Conservation (phyloP, 64 coral and sea anemone genomes). For the Cladopsammia gracilis region DNA sequence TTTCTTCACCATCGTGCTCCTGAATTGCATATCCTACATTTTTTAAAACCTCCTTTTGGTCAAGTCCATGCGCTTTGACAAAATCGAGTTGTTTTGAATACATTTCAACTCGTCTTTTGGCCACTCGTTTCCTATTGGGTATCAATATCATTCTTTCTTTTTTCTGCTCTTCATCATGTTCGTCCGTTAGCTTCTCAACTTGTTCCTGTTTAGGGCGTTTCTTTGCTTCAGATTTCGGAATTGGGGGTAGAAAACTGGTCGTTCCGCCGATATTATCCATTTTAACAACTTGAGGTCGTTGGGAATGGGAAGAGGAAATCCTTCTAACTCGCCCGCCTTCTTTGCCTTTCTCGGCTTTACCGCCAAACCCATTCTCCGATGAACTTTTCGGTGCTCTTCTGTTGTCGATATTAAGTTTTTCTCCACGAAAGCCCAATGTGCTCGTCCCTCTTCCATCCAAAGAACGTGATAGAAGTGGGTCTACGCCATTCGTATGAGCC, state of each 20-base stretch:
- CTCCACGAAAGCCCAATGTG: neutral
- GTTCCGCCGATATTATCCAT: neutral
- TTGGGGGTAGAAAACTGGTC: slow-evolving; percentile 53
- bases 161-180: neutral
- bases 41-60: slow-evolving; percentile 26
- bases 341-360: neutral
- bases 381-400: neutral
- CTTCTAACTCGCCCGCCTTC: neutral
- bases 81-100: slow-evolving; percentile 63
- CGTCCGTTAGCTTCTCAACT: neutral
- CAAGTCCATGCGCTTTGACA: slow-evolving; percentile 33
- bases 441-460: neutral
- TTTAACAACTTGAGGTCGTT: neutral
- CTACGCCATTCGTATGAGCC: neutral
- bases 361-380: neutral
- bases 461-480: neutral
- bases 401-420: neutral
- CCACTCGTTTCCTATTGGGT: slow-evolving; percentile 59
- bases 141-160: slow-evolving; percentile 5
- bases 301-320: neutral
- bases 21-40: neutral
- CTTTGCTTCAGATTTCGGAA: slow-evolving; percentile 56
- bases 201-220: slow-evolving; percentile 36
- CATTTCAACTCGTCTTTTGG: slow-evolving; percentile 13
- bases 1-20: neutral